phyloP scores from a whole-genome alignment of 1,140 invertebrate genomes.

The Centruroides sculpturatus region DNA sequence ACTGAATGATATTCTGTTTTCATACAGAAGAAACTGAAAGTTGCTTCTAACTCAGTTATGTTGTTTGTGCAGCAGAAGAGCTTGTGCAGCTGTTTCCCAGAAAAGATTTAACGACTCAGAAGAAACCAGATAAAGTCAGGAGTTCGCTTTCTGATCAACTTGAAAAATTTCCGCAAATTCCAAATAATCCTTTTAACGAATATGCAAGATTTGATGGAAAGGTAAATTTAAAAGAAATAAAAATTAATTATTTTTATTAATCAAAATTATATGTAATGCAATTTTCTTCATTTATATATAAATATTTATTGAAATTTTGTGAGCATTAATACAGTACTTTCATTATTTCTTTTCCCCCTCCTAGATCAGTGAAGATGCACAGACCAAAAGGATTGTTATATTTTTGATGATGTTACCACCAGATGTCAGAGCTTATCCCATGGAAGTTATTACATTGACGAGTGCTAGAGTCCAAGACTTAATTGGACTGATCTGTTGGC shows the following conservation, averaged over 20 bases:
- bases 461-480: slow-evolving; percentile 77
- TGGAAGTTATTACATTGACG: slow-evolving; percentile 60
- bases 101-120: slow-evolving; percentile 18
- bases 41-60: not conserved
- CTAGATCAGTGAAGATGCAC: slow-evolving; percentile 18
- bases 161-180: slow-evolving; percentile 51
- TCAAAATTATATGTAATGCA: too few relatives aligned
- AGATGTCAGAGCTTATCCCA: slow-evolving; percentile 63
- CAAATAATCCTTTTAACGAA: slow-evolving; percentile 70
- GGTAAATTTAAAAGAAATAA: slow-evolving; percentile 16
- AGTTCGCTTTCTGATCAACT: slow-evolving; percentile 42
- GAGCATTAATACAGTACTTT: too few relatives aligned
- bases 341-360: too few relatives aligned
- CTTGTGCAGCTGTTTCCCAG: slow-evolving; percentile 42
- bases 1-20: not conserved
- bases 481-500: slow-evolving; percentile 81
- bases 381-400: slow-evolving; percentile 53
- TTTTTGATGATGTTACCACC: slow-evolving; percentile 73
- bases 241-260: too few relatives aligned
- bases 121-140: slow-evolving; percentile 2
- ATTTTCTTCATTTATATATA: too few relatives aligned
- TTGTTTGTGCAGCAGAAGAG: slow-evolving; percentile 39
- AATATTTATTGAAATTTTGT: too few relatives aligned
- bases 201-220: slow-evolving; percentile 81
- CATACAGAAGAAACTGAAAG: not conserved